phyloP scores from a whole-genome alignment of 2,113 vertebrate species.

The Microtus pennsylvanicus region DNA sequence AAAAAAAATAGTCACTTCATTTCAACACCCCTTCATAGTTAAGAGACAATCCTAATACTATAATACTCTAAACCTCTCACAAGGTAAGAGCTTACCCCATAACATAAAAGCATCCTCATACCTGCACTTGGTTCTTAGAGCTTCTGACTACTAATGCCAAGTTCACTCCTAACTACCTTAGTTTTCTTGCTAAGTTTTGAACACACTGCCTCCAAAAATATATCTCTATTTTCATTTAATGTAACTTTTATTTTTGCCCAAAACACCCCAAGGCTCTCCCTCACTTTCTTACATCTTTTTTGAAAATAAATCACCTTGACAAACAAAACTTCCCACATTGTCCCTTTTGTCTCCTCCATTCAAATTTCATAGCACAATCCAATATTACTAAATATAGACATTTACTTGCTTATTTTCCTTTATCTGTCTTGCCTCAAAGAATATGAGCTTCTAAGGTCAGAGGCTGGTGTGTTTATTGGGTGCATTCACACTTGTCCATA shows the following conservation, averaged over 20 bases:
- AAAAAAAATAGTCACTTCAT: not conserved
- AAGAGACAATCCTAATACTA: not conserved
- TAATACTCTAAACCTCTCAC: not conserved
- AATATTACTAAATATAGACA: not conserved
- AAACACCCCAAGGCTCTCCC: not conserved
- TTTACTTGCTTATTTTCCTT: not conserved
- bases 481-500: not conserved
- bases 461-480: not conserved
- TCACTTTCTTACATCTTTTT: not conserved
- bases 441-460: not conserved
- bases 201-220: not conserved
- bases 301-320: not conserved
- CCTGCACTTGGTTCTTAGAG: not conserved
- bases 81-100: not conserved
- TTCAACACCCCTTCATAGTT: not conserved
- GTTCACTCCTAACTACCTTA: not conserved
- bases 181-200: constrained; percentile 1
- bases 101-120: not conserved
- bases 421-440: not conserved
- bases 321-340: not conserved
- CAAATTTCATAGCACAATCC: not conserved
- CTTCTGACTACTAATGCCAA: not conserved
- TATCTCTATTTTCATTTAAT: not conserved
- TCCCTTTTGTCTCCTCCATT: not conserved
- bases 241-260: not conserved